phyloP scores from a whole-genome alignment of 2,888 invertebrate species.

The Yponomeuta evonymella region DNA sequence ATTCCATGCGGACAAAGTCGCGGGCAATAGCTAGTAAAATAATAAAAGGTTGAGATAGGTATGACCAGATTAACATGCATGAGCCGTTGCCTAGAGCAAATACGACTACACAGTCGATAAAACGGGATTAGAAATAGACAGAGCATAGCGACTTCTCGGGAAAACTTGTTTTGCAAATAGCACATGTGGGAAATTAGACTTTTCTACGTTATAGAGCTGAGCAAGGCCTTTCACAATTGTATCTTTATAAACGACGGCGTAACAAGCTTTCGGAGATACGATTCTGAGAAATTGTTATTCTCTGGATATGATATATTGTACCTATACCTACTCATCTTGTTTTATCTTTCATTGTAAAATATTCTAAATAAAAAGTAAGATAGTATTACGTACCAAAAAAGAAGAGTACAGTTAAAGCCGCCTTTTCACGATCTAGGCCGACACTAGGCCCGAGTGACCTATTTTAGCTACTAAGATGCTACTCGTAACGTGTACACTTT shows the following conservation, averaged over 20 bases:
- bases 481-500: no score
- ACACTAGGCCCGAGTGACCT: no score
- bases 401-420: background rate
- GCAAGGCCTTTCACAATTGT: background rate
- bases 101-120: background rate
- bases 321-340: background rate
- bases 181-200: slow-evolving; percentile 1
- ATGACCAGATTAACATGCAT: slow-evolving; percentile 4
- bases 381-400: background rate
- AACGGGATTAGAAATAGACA: background rate
- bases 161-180: slow-evolving; percentile 10
- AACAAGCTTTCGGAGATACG: background rate
- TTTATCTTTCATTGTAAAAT: background rate
- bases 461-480: no score
- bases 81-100: slow-evolving; percentile 6
- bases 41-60: no score
- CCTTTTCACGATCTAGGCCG: no score
- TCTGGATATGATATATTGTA: background rate
- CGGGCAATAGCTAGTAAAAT: no score
- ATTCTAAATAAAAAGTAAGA: background rate
- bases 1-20: no score
- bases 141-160: background rate
- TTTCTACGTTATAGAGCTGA: background rate
- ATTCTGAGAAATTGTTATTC: background rate
- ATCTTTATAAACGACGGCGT: background rate